Conservation (phyloP, 2,113 vertebrate species). For the Lophura nycthemera region DNA sequence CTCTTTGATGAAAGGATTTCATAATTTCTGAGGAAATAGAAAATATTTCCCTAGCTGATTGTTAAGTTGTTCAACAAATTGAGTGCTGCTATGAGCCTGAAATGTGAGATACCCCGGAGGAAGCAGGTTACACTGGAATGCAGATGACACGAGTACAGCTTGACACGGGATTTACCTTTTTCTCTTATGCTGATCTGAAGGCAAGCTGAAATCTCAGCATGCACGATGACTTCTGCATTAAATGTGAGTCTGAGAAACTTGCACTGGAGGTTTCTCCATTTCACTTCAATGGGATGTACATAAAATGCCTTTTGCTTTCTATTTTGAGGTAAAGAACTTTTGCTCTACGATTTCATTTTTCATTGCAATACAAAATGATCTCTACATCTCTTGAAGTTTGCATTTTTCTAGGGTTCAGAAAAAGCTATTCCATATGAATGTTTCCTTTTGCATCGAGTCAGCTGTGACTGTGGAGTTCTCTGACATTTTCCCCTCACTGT, state of each 20-base stretch:
- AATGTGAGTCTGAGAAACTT: background rate
- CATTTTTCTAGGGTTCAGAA: background rate
- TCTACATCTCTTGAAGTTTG: background rate
- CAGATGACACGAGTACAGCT: background rate
- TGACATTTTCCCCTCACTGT: background rate
- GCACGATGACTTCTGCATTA: background rate
- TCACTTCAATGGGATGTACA: background rate
- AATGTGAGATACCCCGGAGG: background rate
- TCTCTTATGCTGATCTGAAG: background rate
- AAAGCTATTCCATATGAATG: background rate
- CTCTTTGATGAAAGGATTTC: background rate
- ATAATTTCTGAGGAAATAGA: constrained; percentile 50
- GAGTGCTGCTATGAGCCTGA: background rate
- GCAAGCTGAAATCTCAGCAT: background rate
- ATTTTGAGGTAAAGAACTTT: background rate
- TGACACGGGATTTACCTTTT: background rate
- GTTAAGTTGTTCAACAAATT: constrained; percentile 39
- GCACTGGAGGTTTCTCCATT: background rate
- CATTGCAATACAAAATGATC: background rate
- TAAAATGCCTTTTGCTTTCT: background rate
- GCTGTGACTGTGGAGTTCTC: constrained; percentile 8
- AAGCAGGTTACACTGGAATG: background rate
- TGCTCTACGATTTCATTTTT: background rate
- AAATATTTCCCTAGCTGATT: constrained; percentile 22
- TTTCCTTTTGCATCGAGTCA: constrained; percentile 6